Base-by-base conservation (phyloP, 2,113 vertebrate species). In the Psilopogon haemacephalus region DNA sequence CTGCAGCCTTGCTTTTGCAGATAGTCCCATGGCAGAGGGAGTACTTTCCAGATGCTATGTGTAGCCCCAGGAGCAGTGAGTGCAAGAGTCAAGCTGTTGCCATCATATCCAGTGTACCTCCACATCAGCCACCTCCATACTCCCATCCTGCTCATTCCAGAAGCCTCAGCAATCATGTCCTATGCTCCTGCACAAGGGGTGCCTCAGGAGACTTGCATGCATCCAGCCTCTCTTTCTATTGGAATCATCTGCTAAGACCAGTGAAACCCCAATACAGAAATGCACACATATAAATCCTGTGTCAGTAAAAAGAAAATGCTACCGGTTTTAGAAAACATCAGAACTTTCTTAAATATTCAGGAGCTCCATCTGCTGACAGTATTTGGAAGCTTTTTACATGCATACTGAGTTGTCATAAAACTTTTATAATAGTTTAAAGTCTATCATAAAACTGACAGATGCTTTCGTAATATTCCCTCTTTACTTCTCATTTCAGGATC, bases 331-430 rank as follows among this genome's bases (percentile, higher is more conserved):
- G 33, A 64, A 69, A 86, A 35, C 8, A 4, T 19, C 28, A 18
- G 6, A 30, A 27, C 20, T 79, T 69, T 6, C 75, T 4, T 23
- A 30, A 17, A 0, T 71, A 33, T 64, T 74, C 63, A 80, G 46
- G 82, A 94, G 87, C 89, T 73, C 94, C 91, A 94, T 82, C 95
- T 95, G 48, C 91, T 91, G 95, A 71, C 15, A 54, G 3, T 46
- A 8, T 48, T 70, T 67, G 11, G 30, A 83, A 76, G 23, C 9
- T 84, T 19, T 56, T 80, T 69, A 15, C 15, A 46, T 16, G 3
- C 46, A 5, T 8, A 20, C 5, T 2, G 5, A 55, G 18, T 62
- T 21, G 4, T 32, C 12, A 9, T n/a, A 17, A 55, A 73, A 38
- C 56, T 88, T 69, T 11, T 17, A 27, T 17, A 52, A 11, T 46